These are phyloP conservation scores for Phymatocera aterrima DNA, from an alignment of 2,888 invertebrate genomes.

Conservation along the genomic window DNA sequence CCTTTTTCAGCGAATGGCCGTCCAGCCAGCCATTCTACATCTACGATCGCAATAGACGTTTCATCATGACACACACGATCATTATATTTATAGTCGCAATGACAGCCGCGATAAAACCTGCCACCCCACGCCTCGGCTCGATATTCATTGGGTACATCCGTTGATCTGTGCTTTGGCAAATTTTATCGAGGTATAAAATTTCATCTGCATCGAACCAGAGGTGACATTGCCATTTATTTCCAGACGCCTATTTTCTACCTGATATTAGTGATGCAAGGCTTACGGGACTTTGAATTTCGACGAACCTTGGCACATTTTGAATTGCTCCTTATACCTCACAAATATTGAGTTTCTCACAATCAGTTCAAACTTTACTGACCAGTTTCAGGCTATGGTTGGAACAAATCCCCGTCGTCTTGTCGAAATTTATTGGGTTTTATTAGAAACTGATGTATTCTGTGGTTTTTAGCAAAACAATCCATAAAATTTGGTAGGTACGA, in stretches of 20 bases:
- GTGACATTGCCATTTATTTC: no score
- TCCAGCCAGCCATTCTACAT: neutral
- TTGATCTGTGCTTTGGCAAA: neutral
- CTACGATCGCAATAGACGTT: neutral
- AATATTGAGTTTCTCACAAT: neutral
- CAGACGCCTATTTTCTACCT: no score
- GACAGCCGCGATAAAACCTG: neutral
- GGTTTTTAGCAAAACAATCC: no score
- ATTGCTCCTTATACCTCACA: no score
- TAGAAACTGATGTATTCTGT: no score
- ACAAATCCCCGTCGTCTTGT: neutral
- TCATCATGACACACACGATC: neutral
- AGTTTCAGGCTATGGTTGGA: neutral
- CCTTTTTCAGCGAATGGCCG: constrained; percentile 16
- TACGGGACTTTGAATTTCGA: no score
- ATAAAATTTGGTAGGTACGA: no score
- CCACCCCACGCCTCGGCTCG: neutral
- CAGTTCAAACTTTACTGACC: neutral
- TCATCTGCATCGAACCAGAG: neutral
- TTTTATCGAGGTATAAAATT: neutral
- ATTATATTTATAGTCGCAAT: neutral
- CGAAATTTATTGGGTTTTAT: no score
- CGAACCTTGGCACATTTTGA: no score
- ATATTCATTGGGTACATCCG: neutral
- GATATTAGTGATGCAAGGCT: no score